Base-by-base conservation (phyloP, 2,113 vertebrate genomes). In the Ciconia stormi region DNA sequence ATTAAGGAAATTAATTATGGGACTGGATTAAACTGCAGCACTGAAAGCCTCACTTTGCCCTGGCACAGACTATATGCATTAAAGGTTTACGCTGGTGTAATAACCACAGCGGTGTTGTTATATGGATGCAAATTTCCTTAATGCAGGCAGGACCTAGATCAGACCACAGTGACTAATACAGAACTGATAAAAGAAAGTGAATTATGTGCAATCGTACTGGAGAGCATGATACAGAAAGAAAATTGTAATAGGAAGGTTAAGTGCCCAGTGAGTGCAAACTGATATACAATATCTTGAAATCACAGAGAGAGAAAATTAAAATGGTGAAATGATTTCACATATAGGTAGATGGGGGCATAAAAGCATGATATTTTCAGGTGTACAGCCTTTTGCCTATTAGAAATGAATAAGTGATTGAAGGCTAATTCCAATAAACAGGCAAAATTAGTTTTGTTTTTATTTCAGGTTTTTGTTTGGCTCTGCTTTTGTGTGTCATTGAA, bases 241-340 rank as follows among this genome's bases (percentile, higher is more conserved):
- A 80, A 92, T 59, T 13, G 29, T 97, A 93, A 96, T 69, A 84
- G 82, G 93, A 56, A 95, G 91, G 95, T 96, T 96, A 95, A 96
- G 95, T 96, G 95, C 89, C 77, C 73, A 25, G 73, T 21, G 50
- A 96, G 82, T 79, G 90, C 96, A 91, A 95, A 92, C 94, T 88
- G 97, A 95, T 97, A 86, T 23, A 80, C 74, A 90, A 34, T 89
- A 86, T 94, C 85, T 95, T 96, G 95, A 93, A 97, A 96, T 96
- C 90, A 65, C 77, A 40, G 91, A 86, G 77, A 96, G 94, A 47
- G 94, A 96, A 96, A 97, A 97, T 95, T 84, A 94, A 94, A 98
- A 94, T 58, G 81, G 91, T 85, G 86, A 87, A 94, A 91, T 84
- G 74, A 93, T 96, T 90, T 94, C 94, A 84, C 47, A 13, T 95